Base-by-base conservation (phyloP, 2,888 invertebrate genomes). In the Parnassius mnemosyne region DNA sequence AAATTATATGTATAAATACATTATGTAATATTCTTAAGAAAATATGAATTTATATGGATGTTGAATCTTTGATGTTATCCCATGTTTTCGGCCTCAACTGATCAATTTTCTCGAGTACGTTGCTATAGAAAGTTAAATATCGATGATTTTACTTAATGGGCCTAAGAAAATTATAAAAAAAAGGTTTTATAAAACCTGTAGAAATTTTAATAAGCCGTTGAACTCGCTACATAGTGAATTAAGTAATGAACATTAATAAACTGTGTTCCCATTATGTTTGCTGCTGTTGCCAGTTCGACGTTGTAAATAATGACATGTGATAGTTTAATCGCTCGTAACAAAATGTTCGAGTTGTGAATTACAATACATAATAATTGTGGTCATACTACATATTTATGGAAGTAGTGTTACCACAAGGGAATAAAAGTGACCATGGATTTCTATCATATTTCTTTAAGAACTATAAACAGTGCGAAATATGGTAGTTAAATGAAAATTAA, bases 241-340 rank as follows among this genome's bases (percentile, higher is more conserved):
- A 12, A 56, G 10, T 12, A 16, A 16, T 34, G 1, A 1, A 34
- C 13, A 51, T 51, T 51, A 56, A 25, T 47, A n/a, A 47, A 20
- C 43, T 44, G 53, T 50, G 46, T 53, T 57, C 57, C 58, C 51
- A 43, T 58, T 57, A 61, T 49, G 55, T 54, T 58, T 51, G 58
- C 63, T 63, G 52, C 55, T 51, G 10, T 53, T 2, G 50, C 16
- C 43, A 11, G 42, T 20, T 55, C 16, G 59, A 52, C 43, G 41
- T 56, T 63, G 63, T 63, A 63, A 59, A 63, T 63, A 63, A 51
- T 59, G 58, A 63, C n/a, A 59, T 63, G 63, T 63, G 63, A 63
- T 63, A 63, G 41, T 60, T 56, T 60, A 51, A 52, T 42, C 54
- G 58, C 50, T 25, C 54, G 55, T 16, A 42, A 53, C 11, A 47